Percentiles rank a stretch among this genome's conserved stretches.
These are phyloP conservation scores for Platycercus adscitus DNA, from an alignment of 2,113 vertebrate genomes.

Conservation along the genomic window DNA sequence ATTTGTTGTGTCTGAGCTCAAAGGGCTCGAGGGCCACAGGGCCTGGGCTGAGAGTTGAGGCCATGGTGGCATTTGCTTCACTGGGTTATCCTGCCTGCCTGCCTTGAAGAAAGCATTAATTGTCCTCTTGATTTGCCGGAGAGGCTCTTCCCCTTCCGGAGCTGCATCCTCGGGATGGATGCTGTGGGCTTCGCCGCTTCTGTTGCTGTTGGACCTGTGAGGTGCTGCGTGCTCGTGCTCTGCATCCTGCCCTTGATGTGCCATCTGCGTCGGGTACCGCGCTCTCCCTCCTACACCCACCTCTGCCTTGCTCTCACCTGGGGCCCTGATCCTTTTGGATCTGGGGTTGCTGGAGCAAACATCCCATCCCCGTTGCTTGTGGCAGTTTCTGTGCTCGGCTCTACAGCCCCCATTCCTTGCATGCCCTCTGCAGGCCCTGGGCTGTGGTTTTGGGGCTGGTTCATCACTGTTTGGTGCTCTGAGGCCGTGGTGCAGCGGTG, in stretches of 20 bases:
- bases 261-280: accelerated
- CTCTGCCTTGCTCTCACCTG: not conserved
- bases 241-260: not conserved
- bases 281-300: not conserved
- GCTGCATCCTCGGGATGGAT: not conserved
- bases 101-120: not conserved
- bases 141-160: not conserved
- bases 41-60: not conserved
- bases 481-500: not conserved
- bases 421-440: not conserved
- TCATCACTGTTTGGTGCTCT: not conserved
- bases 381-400: accelerated
- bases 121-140: not conserved
- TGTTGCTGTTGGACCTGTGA: not conserved
- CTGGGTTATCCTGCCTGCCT: not conserved
- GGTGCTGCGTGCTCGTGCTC: not conserved
- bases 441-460: not conserved
- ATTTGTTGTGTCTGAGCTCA: accelerated
- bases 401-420: not conserved
- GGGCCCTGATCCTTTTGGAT: not conserved
- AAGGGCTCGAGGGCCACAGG: not conserved
- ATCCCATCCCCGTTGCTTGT: not conserved
- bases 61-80: not conserved
- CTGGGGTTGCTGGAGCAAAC: not conserved
- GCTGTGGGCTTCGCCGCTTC: not conserved